These are phyloP conservation scores for Atopsyche davidsoni DNA, from an alignment of 1,140 invertebrate genomes.

Conservation along the genomic window DNA sequence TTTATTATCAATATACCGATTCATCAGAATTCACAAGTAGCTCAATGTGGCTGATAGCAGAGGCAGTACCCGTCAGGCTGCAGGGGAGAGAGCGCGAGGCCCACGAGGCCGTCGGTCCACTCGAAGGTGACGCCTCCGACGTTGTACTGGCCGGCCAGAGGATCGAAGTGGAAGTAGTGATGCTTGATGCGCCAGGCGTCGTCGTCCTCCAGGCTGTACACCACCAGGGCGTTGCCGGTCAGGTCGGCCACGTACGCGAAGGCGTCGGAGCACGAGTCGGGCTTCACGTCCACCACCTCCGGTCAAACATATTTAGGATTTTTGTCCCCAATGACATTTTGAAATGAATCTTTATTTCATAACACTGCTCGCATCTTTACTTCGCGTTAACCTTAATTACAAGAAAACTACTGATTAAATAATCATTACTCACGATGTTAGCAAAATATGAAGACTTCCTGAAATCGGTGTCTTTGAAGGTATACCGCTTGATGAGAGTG, in stretches of 20 bases:
- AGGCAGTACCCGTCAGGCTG: constrained; percentile 50
- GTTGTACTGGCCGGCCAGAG: constrained; percentile 63
- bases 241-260: constrained; percentile 71
- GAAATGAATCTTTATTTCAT: background rate
- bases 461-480: constrained; percentile 56
- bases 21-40: no score
- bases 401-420: constrained; percentile 1
- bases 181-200: constrained; percentile 70
- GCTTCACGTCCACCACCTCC: constrained; percentile 59
- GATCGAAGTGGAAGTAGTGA: constrained; percentile 77
- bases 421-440: constrained; percentile 51
- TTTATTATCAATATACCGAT: no score
- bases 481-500: constrained; percentile 56
- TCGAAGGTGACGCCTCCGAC: constrained; percentile 68
- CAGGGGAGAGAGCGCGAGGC: constrained; percentile 57
- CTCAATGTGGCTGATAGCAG: no score
- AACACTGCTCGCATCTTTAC: no score
- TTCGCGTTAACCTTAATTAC: no score
- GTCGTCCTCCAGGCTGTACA: constrained; percentile 65
- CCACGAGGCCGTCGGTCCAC: constrained; percentile 71
- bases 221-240: constrained; percentile 64
- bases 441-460: constrained; percentile 67
- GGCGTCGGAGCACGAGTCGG: constrained; percentile 63
- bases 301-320: constrained; percentile 21
- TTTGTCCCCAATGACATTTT: background rate